These are phyloP conservation scores for Pterocles gutturalis DNA, from an alignment of 2,113 vertebrate species.

Conservation along the genomic window DNA sequence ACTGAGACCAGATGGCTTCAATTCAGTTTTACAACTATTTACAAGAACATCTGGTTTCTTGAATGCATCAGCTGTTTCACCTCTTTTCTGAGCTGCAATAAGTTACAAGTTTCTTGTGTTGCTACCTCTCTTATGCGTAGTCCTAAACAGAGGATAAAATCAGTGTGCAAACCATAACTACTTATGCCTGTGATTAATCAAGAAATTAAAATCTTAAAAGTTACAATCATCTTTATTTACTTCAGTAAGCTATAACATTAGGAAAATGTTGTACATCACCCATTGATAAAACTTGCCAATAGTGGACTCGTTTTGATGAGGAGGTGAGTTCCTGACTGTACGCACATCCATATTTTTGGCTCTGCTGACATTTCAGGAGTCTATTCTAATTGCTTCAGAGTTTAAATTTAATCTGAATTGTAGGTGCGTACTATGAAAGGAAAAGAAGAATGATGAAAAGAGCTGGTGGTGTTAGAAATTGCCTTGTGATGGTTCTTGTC, in stretches of 20 bases:
- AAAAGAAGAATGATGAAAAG: background rate
- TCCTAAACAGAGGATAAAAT: background rate
- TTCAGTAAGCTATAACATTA: background rate
- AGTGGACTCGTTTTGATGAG: background rate
- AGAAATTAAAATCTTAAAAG: background rate
- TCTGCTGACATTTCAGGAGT: background rate
- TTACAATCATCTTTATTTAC: background rate
- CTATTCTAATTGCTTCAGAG: background rate
- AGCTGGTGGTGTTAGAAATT: background rate
- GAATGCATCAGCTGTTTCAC: constrained; percentile 42
- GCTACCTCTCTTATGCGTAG: background rate
- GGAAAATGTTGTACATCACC: background rate
- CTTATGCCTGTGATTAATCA: background rate
- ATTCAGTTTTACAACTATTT: constrained; percentile 41
- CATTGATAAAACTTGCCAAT: background rate
- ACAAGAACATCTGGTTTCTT: constrained; percentile 58
- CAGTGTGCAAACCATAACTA: background rate
- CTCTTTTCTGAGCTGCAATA: background rate
- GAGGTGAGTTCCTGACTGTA: background rate
- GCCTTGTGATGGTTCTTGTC: background rate
- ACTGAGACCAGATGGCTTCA: constrained; percentile 48
- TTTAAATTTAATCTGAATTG: background rate
- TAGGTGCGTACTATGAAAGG: background rate
- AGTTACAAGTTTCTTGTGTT: background rate
- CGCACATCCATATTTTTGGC: rapidly evolving